These are phyloP conservation scores for Amphipoea lucens DNA, from an alignment of 2,888 invertebrate species.

Conservation along the genomic window DNA sequence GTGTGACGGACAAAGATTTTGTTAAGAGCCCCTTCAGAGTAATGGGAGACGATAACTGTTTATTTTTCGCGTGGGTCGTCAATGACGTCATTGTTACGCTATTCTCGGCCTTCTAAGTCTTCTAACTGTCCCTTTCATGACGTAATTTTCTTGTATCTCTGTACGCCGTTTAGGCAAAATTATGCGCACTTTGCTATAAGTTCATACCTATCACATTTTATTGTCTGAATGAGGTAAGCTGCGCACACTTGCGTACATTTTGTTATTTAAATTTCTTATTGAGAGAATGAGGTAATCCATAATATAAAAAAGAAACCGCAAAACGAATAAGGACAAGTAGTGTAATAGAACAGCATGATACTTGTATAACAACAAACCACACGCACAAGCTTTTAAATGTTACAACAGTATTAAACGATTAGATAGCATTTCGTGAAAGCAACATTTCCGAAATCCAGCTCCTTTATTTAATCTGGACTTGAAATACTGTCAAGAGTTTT, in stretches of 20 bases:
- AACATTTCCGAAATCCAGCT: constrained; percentile 11
- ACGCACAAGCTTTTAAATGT: constrained; percentile 34
- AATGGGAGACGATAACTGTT: constrained; percentile 66
- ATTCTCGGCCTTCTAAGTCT: constrained; percentile 68
- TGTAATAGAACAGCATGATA: constrained; percentile 21
- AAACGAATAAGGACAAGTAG: constrained; percentile 29
- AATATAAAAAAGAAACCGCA: constrained; percentile 37
- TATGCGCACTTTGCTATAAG: constrained; percentile 52
- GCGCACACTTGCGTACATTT: constrained; percentile 18
- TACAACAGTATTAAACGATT: constrained; percentile 43
- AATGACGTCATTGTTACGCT: constrained; percentile 67
- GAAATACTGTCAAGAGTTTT: background rate
- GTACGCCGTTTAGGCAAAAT: constrained; percentile 43
- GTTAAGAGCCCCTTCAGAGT: constrained; percentile 57
- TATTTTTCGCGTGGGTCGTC: constrained; percentile 65
- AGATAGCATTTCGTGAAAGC: constrained; percentile 22
- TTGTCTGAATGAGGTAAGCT: constrained; percentile 47
- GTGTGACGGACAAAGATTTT: constrained; percentile 50
- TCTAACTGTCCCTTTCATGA: constrained; percentile 68
- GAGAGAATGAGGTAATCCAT: constrained; percentile 37
- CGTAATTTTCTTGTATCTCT: constrained; percentile 57
- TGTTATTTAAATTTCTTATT: constrained; percentile 47
- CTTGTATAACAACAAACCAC: constrained; percentile 42
- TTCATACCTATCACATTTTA: constrained; percentile 40
- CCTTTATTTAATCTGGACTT: background rate